Conservation (phyloP, 2,797 vertebrate genomes). For the Hippopotamyrus pictus region DNA sequence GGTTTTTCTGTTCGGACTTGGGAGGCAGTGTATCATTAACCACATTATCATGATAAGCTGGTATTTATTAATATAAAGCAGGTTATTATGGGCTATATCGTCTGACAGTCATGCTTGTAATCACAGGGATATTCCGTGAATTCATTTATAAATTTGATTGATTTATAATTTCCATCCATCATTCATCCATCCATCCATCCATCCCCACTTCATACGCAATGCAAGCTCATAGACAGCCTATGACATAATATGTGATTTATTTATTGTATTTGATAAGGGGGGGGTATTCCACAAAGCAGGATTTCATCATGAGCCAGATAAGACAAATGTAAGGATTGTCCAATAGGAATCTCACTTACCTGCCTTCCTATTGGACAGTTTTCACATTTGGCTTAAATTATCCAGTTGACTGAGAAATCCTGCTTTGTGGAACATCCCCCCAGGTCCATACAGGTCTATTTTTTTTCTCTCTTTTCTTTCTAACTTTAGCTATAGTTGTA, state of each 20-base stretch:
- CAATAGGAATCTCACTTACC: background rate
- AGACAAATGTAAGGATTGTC: background rate
- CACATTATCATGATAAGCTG: background rate
- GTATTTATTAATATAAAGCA: background rate
- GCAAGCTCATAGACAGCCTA: background rate
- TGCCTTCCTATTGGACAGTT: background rate
- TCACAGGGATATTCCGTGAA: background rate
- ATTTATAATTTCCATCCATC: conserved; percentile 1
- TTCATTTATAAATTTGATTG: background rate
- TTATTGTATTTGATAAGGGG: background rate
- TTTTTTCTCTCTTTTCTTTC: background rate
- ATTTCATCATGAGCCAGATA: background rate
- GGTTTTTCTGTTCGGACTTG: background rate
- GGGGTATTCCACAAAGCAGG: background rate
- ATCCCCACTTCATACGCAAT: background rate
- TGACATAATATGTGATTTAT: background rate
- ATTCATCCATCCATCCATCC: background rate
- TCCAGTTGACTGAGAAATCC: background rate
- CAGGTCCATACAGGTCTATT: background rate
- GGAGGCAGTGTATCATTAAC: background rate
- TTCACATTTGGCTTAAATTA: background rate
- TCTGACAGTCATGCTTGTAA: background rate
- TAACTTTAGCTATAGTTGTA: background rate
- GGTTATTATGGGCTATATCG: background rate
- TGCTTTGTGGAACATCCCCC: background rate